Conservation (phyloP, 2,113 vertebrate species). For the Platanista minor region DNA sequence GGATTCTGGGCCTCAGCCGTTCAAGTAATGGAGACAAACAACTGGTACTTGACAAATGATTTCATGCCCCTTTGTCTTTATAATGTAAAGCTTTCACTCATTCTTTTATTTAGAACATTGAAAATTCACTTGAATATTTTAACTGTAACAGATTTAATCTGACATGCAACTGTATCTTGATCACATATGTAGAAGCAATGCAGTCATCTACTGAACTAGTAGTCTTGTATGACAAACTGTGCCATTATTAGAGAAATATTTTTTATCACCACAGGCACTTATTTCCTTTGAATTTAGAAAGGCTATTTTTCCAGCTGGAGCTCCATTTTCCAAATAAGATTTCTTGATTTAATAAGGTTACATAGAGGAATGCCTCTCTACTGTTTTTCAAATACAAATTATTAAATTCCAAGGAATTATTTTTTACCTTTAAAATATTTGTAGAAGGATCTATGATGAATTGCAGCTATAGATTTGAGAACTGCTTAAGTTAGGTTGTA, state of each 20-base stretch:
- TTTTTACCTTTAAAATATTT: background rate
- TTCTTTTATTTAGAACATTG: fast-evolving
- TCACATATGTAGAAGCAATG: background rate
- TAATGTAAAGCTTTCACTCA: background rate
- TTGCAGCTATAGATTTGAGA: background rate
- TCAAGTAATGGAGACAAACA: background rate
- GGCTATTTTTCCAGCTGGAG: background rate
- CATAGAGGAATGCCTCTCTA: background rate
- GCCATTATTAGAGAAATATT: background rate
- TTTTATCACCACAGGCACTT: background rate
- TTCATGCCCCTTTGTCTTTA: background rate
- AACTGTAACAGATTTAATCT: background rate
- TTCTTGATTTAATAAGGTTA: background rate
- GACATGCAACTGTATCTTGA: background rate
- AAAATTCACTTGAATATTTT: background rate
- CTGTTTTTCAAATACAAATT: background rate
- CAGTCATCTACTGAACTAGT: background rate
- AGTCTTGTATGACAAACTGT: background rate
- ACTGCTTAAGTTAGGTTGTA: background rate
- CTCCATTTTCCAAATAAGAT: background rate
- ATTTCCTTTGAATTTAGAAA: background rate
- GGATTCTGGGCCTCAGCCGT: background rate
- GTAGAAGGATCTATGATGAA: background rate
- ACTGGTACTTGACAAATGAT: background rate
- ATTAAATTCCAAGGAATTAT: background rate